phyloP scores from a whole-genome alignment of 2,888 invertebrate genomes.

The Proisotoma minuta region DNA sequence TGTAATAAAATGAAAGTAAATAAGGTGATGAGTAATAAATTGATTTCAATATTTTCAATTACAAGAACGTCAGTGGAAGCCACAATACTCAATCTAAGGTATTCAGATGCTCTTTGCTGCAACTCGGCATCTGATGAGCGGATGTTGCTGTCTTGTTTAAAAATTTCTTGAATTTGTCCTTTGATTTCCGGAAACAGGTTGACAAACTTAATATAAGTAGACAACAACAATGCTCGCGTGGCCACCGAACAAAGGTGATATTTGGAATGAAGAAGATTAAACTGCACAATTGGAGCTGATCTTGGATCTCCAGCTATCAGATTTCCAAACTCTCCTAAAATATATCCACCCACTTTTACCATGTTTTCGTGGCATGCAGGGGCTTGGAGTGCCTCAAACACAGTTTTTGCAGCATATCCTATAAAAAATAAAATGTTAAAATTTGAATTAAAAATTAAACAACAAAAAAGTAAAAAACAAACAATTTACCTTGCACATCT shows the following conservation, averaged over 20 bases:
- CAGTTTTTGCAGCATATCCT: conserved; percentile 96
- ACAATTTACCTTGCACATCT: conserved; percentile 76
- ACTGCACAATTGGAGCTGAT: conserved; percentile 95
- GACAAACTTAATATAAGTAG: conserved; percentile 98
- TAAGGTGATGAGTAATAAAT: no score
- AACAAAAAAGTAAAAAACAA: background rate
- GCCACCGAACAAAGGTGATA: conserved; percentile 65
- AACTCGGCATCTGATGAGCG: conserved; percentile 97
- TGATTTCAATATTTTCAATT: conserved; percentile 27
- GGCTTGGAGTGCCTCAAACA: conserved; percentile 97
- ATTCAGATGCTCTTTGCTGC: conserved; percentile 97
- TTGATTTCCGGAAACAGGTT: conserved; percentile 99
- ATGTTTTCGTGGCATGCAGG: conserved; percentile 99
- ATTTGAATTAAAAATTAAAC: background rate
- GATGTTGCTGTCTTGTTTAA: conserved; percentile 88
- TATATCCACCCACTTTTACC: conserved; percentile 99
- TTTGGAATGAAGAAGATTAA: conserved; percentile 95
- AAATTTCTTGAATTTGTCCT: conserved; percentile 89
- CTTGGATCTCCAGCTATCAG: conserved; percentile 97
- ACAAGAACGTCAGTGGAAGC: conserved; percentile 92
- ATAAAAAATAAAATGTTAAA: background rate
- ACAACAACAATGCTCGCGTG: conserved; percentile 90
- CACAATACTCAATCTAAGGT: conserved; percentile 90
- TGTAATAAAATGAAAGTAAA: conserved; percentile 47
- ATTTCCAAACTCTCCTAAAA: conserved; percentile 98